Conservation (phyloP, 2,113 vertebrate species). For the Scartelaos histophorus region DNA sequence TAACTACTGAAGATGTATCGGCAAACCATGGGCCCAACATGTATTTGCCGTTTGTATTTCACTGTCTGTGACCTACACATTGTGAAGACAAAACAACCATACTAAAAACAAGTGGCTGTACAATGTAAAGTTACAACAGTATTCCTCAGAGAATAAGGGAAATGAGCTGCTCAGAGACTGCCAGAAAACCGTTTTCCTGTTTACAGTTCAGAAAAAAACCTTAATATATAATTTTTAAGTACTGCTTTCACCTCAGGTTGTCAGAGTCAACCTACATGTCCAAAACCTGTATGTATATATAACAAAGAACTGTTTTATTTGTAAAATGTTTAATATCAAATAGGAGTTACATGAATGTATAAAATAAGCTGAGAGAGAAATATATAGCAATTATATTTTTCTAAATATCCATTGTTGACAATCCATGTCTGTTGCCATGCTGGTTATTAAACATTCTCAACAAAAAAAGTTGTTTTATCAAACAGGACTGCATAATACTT, state of each 20-base stretch:
- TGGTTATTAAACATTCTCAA: conserved; percentile 75
- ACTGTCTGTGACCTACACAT: conserved; percentile 13
- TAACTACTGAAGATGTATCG: conserved; percentile 5
- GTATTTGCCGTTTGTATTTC: background rate
- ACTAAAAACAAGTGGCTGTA: conserved; percentile 29
- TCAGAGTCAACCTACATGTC: conserved; percentile 30
- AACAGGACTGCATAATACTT: conserved; percentile 15
- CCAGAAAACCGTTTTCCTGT: conserved; percentile 33
- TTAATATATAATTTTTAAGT: background rate
- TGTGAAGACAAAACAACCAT: conserved; percentile 11
- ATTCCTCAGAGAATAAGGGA: conserved; percentile 34
- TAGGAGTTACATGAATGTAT: conserved; percentile 68
- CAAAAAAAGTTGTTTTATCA: conserved; percentile 57
- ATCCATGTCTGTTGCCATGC: conserved; percentile 68
- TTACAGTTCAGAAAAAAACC: conserved; percentile 10
- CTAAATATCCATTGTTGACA: conserved; percentile 72
- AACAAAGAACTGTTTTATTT: conserved; percentile 37
- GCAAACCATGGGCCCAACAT: conserved; percentile 1
- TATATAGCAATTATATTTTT: conserved; percentile 77
- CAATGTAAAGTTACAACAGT: conserved; percentile 29
- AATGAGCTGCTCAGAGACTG: conserved; percentile 27
- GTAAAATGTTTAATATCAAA: conserved; percentile 70
- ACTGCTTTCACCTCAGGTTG: conserved; percentile 45
- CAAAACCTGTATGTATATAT: background rate
- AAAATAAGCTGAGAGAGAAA: conserved; percentile 59